Evolutionary conservation across 2,797 vertebrate genomes (phyloP).

Genomic region (Gallinago solitaria): DNA sequence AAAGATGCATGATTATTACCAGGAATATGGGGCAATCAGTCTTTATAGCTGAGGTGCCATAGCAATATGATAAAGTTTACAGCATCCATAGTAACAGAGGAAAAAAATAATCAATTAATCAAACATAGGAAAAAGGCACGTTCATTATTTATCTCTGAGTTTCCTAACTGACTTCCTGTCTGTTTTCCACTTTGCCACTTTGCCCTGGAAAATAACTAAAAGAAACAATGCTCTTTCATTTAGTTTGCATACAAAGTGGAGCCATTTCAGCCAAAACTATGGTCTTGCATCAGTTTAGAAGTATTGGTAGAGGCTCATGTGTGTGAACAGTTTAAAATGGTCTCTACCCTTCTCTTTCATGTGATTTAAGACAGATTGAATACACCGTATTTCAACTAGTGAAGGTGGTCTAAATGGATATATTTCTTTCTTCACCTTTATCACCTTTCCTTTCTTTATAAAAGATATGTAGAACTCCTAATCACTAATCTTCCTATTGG

Average conservation of each 20-base stretch:
- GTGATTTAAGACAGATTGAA: neutral
- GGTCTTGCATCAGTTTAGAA: rapidly evolving
- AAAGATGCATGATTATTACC: neutral
- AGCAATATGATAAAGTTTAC: neutral
- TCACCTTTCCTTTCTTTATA: neutral
- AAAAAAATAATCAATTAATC: neutral
- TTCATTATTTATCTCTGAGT: neutral
- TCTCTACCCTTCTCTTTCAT: neutral
- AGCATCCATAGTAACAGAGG: neutral
- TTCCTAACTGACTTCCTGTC: neutral
- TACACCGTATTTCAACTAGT: neutral
- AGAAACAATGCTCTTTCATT: neutral
- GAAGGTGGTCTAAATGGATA: neutral
- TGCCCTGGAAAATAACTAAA: neutral
- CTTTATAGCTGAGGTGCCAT: neutral
- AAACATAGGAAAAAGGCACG: neutral
- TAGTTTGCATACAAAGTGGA: neutral
- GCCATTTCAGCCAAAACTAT: neutral
- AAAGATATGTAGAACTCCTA: neutral
- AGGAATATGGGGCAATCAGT: neutral
- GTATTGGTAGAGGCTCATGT: neutral
- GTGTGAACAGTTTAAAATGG: neutral
- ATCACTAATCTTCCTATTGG: neutral
- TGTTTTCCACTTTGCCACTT: neutral
- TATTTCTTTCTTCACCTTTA: neutral